Base-by-base conservation (phyloP, 2,888 invertebrate genomes). In the Idaea biselata region DNA sequence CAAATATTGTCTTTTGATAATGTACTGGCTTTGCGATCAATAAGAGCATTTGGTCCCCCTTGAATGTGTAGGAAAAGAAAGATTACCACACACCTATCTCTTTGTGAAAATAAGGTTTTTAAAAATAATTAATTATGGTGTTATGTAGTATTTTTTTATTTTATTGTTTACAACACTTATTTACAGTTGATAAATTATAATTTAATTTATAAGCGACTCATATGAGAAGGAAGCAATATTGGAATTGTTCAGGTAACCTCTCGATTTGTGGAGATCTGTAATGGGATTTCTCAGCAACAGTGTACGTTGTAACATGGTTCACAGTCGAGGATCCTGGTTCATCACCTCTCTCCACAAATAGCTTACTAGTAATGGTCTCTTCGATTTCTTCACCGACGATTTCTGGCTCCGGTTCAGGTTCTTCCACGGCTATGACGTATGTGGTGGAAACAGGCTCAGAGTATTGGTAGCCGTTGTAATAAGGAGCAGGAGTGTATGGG, bases 271-370 rank as follows among this genome's bases (percentile, higher is more conserved):
- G 91, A 0, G 82, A 83, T 70, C 75, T 88, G 62, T 87, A 91
- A 65, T 89, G 88, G 0, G 90, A 80, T 63, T 90, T 91, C 59
- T 91, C 92, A 2, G 86, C 82, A 3, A 91, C 68, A 0, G 90
- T 89, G 68, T 91, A 91, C 0, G 87, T 88, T 76, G 83, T 92
- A 0, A 91, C 83, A 60, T 91, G 91, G 65, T 89, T 89, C 1
- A 92, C 88, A 7, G 88, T 86, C 0, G 88, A 80, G 0, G 85
- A 73, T 0, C 90, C 91, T 0, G 87, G 87, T 25, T 88, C 87
- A 0, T 85, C 85, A 0, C 88, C 89, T 6, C 83, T 82, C 18
- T 88, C 86, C 0, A 92, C 82, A 18, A 80, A 74, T n/a, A 89
- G 79, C 71, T 83, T 89, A 14, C 89, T 89, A 2, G 87, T 81